Evolutionary conservation across 1,140 invertebrate genomes (phyloP).

Genomic region (Apolygus lucorum): DNA sequence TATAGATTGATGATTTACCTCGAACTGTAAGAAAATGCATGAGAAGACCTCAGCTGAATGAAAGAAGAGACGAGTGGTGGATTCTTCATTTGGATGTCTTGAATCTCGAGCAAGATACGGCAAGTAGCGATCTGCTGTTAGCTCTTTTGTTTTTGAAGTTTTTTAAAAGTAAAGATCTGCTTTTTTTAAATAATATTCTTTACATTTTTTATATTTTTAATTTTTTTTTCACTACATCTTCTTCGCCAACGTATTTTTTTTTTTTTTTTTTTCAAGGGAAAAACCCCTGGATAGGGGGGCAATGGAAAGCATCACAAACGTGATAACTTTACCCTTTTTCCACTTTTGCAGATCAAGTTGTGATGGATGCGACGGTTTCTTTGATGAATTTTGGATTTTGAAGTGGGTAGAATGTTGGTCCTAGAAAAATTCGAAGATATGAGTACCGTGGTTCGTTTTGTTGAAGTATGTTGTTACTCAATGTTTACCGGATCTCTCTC

Average conservation of each 20-base stretch:
- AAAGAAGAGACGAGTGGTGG: background rate
- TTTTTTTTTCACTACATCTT: background rate
- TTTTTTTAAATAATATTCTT: background rate
- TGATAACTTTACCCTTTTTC: background rate
- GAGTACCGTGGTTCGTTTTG: too few species aligned
- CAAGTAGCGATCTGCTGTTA: background rate
- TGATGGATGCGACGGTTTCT: conserved; percentile 1
- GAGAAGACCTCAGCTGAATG: background rate
- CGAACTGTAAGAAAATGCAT: too few species aligned
- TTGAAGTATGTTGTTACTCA: too few species aligned
- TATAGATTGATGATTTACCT: too few species aligned
- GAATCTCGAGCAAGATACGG: background rate
- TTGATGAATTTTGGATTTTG: background rate
- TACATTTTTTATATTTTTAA: background rate
- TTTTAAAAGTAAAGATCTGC: background rate
- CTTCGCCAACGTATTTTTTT: conserved; percentile 10
- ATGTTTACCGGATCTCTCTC: background rate
- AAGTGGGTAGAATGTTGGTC: background rate
- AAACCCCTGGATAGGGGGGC: conserved; percentile 14
- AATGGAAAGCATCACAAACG: background rate
- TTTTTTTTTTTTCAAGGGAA: conserved; percentile 1
- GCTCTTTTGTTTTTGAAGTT: background rate
- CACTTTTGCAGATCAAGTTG: background rate
- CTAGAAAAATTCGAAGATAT: background rate
- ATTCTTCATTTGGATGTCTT: background rate